Base-by-base conservation (phyloP, 2,888 invertebrate species). In the Hipparchia semele region DNA sequence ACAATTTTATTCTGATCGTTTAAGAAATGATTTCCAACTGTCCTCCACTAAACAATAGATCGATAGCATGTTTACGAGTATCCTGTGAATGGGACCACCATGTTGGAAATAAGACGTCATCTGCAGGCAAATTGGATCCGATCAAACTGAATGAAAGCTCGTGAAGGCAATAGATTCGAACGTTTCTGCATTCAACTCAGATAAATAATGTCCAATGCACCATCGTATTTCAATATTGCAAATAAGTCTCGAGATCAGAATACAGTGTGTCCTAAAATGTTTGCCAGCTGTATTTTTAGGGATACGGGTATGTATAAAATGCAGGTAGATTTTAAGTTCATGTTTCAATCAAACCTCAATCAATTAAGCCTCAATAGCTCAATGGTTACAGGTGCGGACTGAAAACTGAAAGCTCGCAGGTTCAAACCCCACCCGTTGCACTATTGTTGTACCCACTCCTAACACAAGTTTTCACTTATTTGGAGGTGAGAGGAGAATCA, bases 31-130 rank as follows among this genome's bases (percentile, higher is more conserved):
- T 67, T 46, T 58, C 58, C 51, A 68, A 49, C 13, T 8, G 60
- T 49, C 49, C 51, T 59, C 49, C 68, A 12, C 51, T 62, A 73
- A 61, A 70, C 73, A 73, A 71, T 74, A 74, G 70, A 73, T 58
- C 23, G 56, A 73, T 71, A 64, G n/a, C 59, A 61, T 54, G 70
- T 76, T 73, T 58, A 23, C 58, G 58, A 58, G 23, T 8, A 73
- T 77, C 77, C 78, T 73, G 78, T 76, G 72, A 77, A 80, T 75
- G 76, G 83, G 92, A 92, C 92, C 93, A 91, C 92, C 93, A 80
- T 79, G 88, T 86, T 86, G 90, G 85, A 91, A 92, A 92, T 91
- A 91, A 91, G 91, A 90, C 86, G 84, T 88, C 87, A 86, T 69
- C 69, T 51, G 12, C 60, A 69, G 85, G 86, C 89, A 90, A 91